Conservation (phyloP, 92 coral and sea anemone species). For the Siderastrea radians region DNA sequence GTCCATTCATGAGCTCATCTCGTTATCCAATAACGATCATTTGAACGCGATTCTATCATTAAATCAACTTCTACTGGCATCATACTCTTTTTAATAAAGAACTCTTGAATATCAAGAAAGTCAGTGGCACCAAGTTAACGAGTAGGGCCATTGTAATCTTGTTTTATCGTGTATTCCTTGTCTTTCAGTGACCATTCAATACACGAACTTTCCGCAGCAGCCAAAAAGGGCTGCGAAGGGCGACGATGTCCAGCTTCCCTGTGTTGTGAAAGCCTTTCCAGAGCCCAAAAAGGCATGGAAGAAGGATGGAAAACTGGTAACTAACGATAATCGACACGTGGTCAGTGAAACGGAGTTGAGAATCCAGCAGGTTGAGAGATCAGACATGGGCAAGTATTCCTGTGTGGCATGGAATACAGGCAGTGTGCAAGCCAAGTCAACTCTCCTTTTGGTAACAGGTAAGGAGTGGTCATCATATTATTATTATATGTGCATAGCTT, state of each 20-base stretch:
- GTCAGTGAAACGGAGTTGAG: neutral
- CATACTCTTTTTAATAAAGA: too few relatives aligned
- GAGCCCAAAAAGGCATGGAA: constrained; percentile 73
- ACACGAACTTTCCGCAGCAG: neutral
- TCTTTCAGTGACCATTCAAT: constrained; percentile 19
- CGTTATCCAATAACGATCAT: too few relatives aligned
- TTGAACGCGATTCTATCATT: too few relatives aligned
- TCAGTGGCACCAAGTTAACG: neutral
- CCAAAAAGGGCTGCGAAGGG: neutral
- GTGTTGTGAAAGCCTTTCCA: constrained; percentile 75
- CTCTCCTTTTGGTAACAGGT: constrained; percentile 25
- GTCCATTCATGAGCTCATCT: too few relatives aligned
- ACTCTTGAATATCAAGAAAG: too few relatives aligned
- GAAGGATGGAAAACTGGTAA: constrained; percentile 52
- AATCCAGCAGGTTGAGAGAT: constrained; percentile 11
- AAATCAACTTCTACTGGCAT: too few relatives aligned
- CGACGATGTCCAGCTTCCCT: constrained; percentile 49
- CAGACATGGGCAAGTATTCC: constrained; percentile 74
- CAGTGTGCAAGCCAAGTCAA: constrained; percentile 1
- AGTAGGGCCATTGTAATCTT: neutral
- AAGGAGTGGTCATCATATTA: neutral
- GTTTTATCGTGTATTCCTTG: neutral
- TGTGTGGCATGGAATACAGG: constrained; percentile 76
- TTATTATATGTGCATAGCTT: neutral
- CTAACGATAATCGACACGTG: too few relatives aligned